Base-by-base conservation (phyloP, 2,113 vertebrate species). In the Aptenodytes forsteri region DNA sequence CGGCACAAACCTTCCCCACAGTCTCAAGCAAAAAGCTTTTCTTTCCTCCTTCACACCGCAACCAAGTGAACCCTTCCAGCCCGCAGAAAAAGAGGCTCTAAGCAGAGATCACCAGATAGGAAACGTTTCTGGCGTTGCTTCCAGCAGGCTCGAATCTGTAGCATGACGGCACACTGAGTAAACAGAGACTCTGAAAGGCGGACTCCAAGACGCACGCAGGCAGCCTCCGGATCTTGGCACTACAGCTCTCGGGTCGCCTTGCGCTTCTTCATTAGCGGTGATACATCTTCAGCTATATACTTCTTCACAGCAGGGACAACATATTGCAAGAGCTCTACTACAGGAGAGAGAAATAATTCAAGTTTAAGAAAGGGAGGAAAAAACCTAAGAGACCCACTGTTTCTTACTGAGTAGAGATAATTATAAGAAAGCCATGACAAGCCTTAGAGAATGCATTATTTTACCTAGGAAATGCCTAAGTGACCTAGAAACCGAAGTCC, bases 381-480 rank as follows among this genome's bases (percentile, higher is more conserved):
- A 83, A 80, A 49, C 73, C 90, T 52, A 12, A 7, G 80, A 89
- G 93, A 86, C 49, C 66, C 66, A 22, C 71, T 23, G 84, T 9
- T 87, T 22, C 88, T 91, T 61, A 22, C n/a, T 16, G 72, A 72
- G 85, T 4, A 3, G 62, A 80, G 95, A 83, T 62, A 83, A 87
- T 49, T 23, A 52, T 6, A 8, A 90, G 75, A 30, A 18, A 70
- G 50, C 30, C 29, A 4, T 3, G 34, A 83, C 61, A n/a, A 59
- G 78, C 67, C 83, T 16, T 15, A 7, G 11, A 20, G n/a, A 72
- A 56, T 1, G 26, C 40, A 9, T 67, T 79, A 49, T 86, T 88
- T 67, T 58, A 72, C 80, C 86, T 75, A 13, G 47, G 89, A 92
- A 97, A 95, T 81, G 90, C 95, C 95, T 42, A 49, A 86, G 89